Evolutionary conservation across 2,113 vertebrate species (phyloP), one percentile per base, ranked within the genome.

Genomic region (Epinephelus moara): DNA sequence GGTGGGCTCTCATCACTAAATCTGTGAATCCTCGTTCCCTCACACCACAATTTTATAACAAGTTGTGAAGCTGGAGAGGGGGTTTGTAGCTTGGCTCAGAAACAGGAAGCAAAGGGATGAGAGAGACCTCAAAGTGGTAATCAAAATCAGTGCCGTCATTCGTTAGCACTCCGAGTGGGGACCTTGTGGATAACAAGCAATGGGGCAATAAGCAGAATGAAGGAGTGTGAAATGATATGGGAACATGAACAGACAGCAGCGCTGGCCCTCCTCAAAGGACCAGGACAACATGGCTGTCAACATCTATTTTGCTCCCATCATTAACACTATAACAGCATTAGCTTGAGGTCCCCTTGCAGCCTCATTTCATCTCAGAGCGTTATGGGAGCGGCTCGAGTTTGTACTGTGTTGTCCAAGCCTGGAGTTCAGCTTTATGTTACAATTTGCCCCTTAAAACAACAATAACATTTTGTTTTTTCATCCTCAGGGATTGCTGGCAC

Each of bases 401-500:
- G 14, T 56, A 30, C 27, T 15, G 12, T 47, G 33, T 53, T 74
- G n/a, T 19, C 42, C 5, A 55, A 42, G n/a, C 25, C 21, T 49
- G 18, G 12, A n/a, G 33, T 71, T 59, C 12, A 50, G 19, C 13
- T 61, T 27, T 27, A 37, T 42, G 21, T 52, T 45, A 12, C 50
- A 55, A 7, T 60, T 21, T 55, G 5, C 6, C 14, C 18, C 59
- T 63, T 6, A 40, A 47, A 55, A 49, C n/a, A 71, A 71, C 17
- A 30, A 18, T 18, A 17, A 19, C 6, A 6, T 64, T 62, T 60
- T 17, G 3, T 19, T 3, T 40, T 56, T 52, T 61, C 18, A 49
- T 91, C 21, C 40, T n/a, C 89, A 99, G 98, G 98, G 91, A 99
- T 98, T 7, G 98, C 97, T 6, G 97, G 97, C 74, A 98, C 96